A percentile compares a stretch with the other conserved stretches of the same genome.
phyloP scores from a whole-genome alignment of 2,888 invertebrate species.

The Idaea aversata region DNA sequence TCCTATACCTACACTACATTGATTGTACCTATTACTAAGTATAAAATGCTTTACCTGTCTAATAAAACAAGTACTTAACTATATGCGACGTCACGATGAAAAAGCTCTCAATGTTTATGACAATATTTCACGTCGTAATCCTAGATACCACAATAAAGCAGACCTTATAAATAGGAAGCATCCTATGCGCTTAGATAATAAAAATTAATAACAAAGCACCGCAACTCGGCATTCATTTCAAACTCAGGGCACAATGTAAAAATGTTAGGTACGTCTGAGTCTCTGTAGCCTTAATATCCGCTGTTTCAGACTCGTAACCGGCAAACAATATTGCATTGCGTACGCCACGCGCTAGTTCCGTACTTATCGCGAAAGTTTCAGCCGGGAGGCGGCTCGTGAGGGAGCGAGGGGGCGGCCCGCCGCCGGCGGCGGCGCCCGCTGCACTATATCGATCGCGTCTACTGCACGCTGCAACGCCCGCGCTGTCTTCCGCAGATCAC shows the following conservation, averaged over 20 bases:
- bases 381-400: constrained; percentile 57
- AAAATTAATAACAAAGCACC: constrained; percentile 63
- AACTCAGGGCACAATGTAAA: constrained; percentile 68
- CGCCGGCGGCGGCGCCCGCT: constrained; percentile 43
- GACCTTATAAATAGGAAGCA: constrained; percentile 12
- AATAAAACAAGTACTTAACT: neutral
- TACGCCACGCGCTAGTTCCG: constrained; percentile 78
- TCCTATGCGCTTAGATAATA: constrained; percentile 40
- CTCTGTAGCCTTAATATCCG: constrained; percentile 77
- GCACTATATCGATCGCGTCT: constrained; percentile 79
- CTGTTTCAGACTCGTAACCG: constrained; percentile 76
- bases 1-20: neutral
- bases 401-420: constrained; percentile 29
- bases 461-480: constrained; percentile 62
- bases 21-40: neutral
- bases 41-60: neutral
- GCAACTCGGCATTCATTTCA: constrained; percentile 65
- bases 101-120: neutral
- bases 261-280: constrained; percentile 62
- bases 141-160: neutral
- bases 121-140: constrained; percentile 10
- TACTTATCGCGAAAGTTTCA: constrained; percentile 80
- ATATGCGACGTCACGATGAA: neutral
- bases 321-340: constrained; percentile 80
- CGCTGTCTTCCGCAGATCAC: constrained; percentile 79